Evolutionary conservation across 37 sponge, comb jelly and placozoan genomes (phyloP).

Genomic region (Cliona cf. orientalis): DNA sequence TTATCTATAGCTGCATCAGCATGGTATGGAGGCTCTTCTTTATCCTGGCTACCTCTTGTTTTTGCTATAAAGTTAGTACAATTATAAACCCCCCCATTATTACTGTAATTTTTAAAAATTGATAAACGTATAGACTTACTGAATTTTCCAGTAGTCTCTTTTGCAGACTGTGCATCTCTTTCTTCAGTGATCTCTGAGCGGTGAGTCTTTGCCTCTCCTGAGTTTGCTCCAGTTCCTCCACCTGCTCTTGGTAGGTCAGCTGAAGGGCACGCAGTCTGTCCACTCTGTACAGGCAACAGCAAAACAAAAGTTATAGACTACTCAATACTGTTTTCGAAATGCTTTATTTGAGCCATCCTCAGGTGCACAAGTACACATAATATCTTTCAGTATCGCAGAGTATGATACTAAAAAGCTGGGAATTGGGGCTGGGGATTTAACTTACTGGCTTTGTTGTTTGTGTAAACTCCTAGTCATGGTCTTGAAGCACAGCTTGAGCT

Average conservation of each 20-base stretch:
- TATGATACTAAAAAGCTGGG: too few relatives aligned
- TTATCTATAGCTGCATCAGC: slow-evolving; percentile 24
- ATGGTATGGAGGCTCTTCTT: slow-evolving; percentile 30
- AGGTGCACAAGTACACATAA: background rate
- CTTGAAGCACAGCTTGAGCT: background rate
- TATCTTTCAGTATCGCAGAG: too few relatives aligned
- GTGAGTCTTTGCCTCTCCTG: background rate
- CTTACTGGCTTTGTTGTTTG: slow-evolving; percentile 20
- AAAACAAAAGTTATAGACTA: background rate
- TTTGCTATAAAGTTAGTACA: slow-evolving; percentile 6
- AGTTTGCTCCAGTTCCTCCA: slow-evolving; percentile 2
- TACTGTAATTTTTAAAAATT: too few relatives aligned
- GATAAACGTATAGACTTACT: too few relatives aligned
- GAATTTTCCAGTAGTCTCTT: slow-evolving; percentile 19
- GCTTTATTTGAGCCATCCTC: background rate
- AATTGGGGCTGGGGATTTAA: background rate
- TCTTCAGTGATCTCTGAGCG: slow-evolving; percentile 15
- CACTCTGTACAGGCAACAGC: background rate
- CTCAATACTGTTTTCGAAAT: background rate
- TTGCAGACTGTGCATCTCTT: slow-evolving; percentile 28
- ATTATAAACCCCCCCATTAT: background rate
- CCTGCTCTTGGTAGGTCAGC: slow-evolving; percentile 9
- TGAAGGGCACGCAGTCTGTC: slow-evolving; percentile 7
- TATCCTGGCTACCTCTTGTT: slow-evolving; percentile 5
- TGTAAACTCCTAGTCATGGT: background rate